Conservation (phyloP, 2,888 invertebrate genomes). For the Caenorhabditis panamensis region DNA sequence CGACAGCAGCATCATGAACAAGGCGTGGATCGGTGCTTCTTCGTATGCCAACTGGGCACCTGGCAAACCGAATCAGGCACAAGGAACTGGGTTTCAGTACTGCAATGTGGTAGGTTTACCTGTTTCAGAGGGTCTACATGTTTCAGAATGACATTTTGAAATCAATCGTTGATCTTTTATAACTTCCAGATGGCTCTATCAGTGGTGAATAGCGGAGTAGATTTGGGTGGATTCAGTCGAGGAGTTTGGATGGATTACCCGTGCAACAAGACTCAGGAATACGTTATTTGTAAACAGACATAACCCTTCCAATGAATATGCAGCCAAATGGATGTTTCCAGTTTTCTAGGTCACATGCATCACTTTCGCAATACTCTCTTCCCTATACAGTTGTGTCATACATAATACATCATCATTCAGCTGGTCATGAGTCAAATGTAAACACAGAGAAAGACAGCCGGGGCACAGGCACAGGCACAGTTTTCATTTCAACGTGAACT, state of each 20-base stretch:
- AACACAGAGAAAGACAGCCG: background rate
- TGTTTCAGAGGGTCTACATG: background rate
- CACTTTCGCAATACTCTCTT: background rate
- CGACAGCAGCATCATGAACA: slow-evolving; percentile 9
- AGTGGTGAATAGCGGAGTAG: slow-evolving; percentile 16
- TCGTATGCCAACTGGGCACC: slow-evolving; percentile 32
- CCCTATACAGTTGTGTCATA: too few species aligned
- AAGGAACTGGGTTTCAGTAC: slow-evolving; percentile 21
- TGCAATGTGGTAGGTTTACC: slow-evolving; percentile 20
- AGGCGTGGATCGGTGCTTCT: slow-evolving; percentile 38
- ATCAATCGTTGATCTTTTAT: background rate
- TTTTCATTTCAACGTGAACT: background rate
- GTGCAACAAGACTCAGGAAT: slow-evolving; percentile 20
- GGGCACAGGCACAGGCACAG: background rate
- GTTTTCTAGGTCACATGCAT: too few species aligned
- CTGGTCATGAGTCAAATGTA: background rate
- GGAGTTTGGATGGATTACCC: slow-evolving; percentile 44
- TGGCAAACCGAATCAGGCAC: slow-evolving; percentile 31
- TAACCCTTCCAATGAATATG: too few species aligned
- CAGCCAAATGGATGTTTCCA: too few species aligned
- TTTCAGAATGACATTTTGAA: background rate
- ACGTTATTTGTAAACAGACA: slow-evolving; percentile 25
- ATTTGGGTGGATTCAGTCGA: slow-evolving; percentile 21
- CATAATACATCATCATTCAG: background rate
- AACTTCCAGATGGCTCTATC: slow-evolving; percentile 41